phyloP scores from a whole-genome alignment of 2,113 vertebrate species.

The Myxocyprinus asiaticus region DNA sequence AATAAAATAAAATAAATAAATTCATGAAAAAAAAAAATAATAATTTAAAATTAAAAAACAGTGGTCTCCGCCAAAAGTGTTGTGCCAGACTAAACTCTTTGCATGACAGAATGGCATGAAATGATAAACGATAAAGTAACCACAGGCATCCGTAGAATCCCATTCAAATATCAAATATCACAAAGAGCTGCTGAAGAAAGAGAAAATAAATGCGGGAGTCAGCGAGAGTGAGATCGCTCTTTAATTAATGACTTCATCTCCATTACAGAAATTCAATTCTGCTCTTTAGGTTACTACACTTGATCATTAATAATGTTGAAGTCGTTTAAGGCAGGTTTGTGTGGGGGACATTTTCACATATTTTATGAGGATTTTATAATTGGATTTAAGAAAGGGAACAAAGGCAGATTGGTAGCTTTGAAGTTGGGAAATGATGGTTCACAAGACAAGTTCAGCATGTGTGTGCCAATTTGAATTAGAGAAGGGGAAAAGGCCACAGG shows the following conservation, averaged over 20 bases:
- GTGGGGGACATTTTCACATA: constrained; percentile 52
- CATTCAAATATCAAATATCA: constrained; percentile 39
- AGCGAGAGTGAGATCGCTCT: constrained; percentile 20
- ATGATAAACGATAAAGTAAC: constrained; percentile 31
- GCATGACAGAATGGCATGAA: background rate
- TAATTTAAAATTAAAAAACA: background rate
- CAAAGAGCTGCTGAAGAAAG: background rate
- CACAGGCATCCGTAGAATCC: constrained; percentile 33
- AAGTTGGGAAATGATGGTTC: constrained; percentile 48
- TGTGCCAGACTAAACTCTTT: constrained; percentile 21
- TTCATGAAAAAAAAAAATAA: too few species aligned
- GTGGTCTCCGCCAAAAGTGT: background rate
- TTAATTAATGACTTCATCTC: constrained; percentile 41
- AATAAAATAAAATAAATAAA: too few species aligned
- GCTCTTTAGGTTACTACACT: constrained; percentile 18
- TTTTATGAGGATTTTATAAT: constrained; percentile 56
- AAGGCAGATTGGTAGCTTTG: constrained; percentile 52
- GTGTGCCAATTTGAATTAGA: constrained; percentile 48
- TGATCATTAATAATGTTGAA: constrained; percentile 36
- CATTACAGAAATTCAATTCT: constrained; percentile 38
- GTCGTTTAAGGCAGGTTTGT: background rate
- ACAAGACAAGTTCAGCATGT: constrained; percentile 44
- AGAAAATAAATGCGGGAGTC: background rate
- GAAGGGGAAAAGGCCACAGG: constrained; percentile 18
- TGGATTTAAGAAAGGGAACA: constrained; percentile 59